Evolutionary conservation across 35 echinoderm and acorn worm genomes (phyloP).

Genomic region (Patiria miniata): DNA sequence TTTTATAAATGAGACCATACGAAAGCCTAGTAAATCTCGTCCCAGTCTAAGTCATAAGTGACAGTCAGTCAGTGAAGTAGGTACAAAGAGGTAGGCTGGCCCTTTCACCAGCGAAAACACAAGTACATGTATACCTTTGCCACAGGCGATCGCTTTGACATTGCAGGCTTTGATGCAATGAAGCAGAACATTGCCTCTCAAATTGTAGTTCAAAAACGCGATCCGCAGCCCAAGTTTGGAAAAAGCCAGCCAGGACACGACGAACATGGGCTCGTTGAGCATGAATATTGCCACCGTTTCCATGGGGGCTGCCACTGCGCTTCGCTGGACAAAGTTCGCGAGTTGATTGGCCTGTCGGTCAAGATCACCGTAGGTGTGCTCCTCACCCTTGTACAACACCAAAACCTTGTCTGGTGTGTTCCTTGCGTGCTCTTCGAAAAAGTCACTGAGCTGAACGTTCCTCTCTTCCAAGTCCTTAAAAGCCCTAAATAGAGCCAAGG

Average conservation of each 20-base stretch:
- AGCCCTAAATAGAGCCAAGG: neutral
- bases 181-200: conserved; percentile 31
- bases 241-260: conserved; percentile 40
- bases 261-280: conserved; percentile 39
- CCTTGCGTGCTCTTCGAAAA: conserved; percentile 3
- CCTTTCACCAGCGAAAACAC: too few relatives aligned
- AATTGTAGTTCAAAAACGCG: conserved; percentile 52
- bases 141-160: conserved; percentile 26
- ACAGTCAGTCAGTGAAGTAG: too few relatives aligned
- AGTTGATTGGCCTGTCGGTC: conserved; percentile 38
- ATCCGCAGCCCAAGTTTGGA: conserved; percentile 41
- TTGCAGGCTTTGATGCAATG: conserved; percentile 59
- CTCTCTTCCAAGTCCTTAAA: neutral
- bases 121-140: conserved; percentile 56
- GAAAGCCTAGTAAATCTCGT: too few relatives aligned
- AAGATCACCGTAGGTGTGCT: conserved; percentile 33
- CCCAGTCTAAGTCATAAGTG: too few relatives aligned
- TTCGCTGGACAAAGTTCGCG: conserved; percentile 22
- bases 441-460: neutral
- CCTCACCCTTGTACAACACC: conserved; percentile 43
- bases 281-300: conserved; percentile 53
- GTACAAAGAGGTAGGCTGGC: too few relatives aligned
- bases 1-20: too few relatives aligned
- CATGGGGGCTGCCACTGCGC: neutral
- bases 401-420: conserved; percentile 22